Conservation (phyloP, 2,888 invertebrate genomes). For the Tipula confusa region DNA sequence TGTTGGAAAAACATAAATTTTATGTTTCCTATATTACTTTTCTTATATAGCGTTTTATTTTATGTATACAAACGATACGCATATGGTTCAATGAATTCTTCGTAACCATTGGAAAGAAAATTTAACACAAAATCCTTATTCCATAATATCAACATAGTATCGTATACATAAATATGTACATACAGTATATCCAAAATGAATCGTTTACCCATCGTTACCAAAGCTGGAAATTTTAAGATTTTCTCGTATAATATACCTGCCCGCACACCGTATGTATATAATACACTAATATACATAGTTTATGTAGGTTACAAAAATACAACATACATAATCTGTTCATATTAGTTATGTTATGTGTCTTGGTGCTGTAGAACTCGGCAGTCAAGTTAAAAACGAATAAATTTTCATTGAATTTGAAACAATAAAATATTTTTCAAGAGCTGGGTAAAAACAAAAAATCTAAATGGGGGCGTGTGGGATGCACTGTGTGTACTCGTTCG, state of each 20-base stretch:
- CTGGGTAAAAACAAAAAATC: neutral
- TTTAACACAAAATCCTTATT: neutral
- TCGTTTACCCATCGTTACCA: too few relatives aligned
- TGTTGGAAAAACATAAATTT: too few relatives aligned
- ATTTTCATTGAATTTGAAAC: neutral
- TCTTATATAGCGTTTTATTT: neutral
- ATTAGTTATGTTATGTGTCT: neutral
- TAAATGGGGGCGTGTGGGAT: neutral
- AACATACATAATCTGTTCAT: neutral
- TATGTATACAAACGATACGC: neutral
- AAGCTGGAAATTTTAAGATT: too few relatives aligned
- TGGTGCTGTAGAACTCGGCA: neutral
- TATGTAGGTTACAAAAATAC: neutral
- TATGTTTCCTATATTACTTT: neutral
- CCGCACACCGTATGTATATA: too few relatives aligned
- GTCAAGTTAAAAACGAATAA: neutral
- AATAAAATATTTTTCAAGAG: neutral
- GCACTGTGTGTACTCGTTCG: neutral
- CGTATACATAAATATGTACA: neutral
- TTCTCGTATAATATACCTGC: too few relatives aligned
- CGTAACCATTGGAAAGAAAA: neutral
- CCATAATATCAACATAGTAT: neutral
- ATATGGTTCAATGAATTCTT: slow-evolving; percentile 1
- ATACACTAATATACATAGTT: too few relatives aligned
- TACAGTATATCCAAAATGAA: neutral